Evolutionary conservation across 2,113 vertebrate genomes (phyloP), one percentile per base, ranked within the genome.

Genomic region (Apus apus): DNA sequence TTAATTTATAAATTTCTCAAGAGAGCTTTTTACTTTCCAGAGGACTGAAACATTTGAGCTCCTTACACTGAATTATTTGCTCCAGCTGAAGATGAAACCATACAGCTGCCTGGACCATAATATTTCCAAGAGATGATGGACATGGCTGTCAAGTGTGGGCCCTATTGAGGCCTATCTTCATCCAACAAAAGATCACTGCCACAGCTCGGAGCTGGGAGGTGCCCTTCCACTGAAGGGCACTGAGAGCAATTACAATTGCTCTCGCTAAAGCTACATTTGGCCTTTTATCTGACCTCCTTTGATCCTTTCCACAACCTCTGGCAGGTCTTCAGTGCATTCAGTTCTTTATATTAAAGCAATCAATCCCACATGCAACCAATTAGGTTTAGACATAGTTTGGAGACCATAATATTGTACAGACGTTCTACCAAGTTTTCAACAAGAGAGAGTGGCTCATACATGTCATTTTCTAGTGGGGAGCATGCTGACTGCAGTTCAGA

Each of bases 381-480:
- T 96, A 90, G 45, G 48, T 64, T 84, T 64, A 90, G 86, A 84
- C 92, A 92, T 81, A 85, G 67, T 56, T 93, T 78, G 70, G 65
- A 87, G 80, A 80, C 93, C 66, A 87, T 93, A 90, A 90, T 72
- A 72, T 38, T 95, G 83, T 75, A 90, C 92, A 96, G 90, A 90
- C 65, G 0, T 83, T 85, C 75, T 93, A 94, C 64, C 68, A 90
- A 93, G 87, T 92, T 96, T 96, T 96, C 95, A 96, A 27, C 96
- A 92, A 93, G 83, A 89, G 21, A 57, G 83, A 90, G 73, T 96
- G 85, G 74, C 93, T 96, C 76, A 83, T 83, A 46, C 88, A 76
- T 87, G 83, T 87, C 93, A 96, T 93, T 96, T 96, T 96, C 92
- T 94, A 92, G 80, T 72, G 77, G 80, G 64, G 58, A 93, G 53